Conservation (phyloP, 1,140 invertebrate genomes). For the Drosophila pseudoananassae region DNA sequence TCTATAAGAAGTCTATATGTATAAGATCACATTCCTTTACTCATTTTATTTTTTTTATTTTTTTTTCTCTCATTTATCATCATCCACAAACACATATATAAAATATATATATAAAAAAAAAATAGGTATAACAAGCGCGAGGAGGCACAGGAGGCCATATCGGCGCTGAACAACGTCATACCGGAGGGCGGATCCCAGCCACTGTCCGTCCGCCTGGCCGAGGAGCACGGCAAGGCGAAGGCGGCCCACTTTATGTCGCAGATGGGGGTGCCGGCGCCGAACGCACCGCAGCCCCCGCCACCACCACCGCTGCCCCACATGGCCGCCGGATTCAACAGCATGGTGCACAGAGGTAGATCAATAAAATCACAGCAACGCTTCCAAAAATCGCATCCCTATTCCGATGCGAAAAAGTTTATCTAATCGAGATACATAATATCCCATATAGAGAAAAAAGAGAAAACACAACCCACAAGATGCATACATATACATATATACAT, state of each 20-base stretch:
- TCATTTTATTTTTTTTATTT: constrained; percentile 2
- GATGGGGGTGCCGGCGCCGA: constrained; percentile 66
- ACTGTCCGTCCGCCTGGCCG: constrained; percentile 92
- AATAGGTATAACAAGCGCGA: constrained; percentile 87
- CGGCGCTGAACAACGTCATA: constrained; percentile 93
- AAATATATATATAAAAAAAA: neutral
- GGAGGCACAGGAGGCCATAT: constrained; percentile 95
- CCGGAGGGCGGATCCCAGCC: constrained; percentile 93
- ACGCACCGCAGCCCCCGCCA: constrained; percentile 62
- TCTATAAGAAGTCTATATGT: neutral
- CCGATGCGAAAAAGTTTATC: constrained; percentile 82
- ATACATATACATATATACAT: constrained; percentile 19
- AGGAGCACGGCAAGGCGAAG: constrained; percentile 96
- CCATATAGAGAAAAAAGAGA: constrained; percentile 16
- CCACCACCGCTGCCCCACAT: constrained; percentile 67
- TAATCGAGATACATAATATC: constrained; percentile 50
- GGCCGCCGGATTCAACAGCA: constrained; percentile 77
- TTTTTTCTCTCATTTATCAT: constrained; percentile 2
- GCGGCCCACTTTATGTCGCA: constrained; percentile 85
- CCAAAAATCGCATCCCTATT: constrained; percentile 83
- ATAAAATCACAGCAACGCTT: constrained; percentile 81
- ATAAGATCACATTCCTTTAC: neutral
- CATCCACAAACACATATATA: neutral
- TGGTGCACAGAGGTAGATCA: constrained; percentile 84
- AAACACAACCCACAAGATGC: constrained; percentile 26